Percentiles rank a stretch among this genome's conserved stretches.
These are phyloP conservation scores for Watsonalla cultraria DNA, from an alignment of 2,888 invertebrate genomes.

Conservation along the genomic window DNA sequence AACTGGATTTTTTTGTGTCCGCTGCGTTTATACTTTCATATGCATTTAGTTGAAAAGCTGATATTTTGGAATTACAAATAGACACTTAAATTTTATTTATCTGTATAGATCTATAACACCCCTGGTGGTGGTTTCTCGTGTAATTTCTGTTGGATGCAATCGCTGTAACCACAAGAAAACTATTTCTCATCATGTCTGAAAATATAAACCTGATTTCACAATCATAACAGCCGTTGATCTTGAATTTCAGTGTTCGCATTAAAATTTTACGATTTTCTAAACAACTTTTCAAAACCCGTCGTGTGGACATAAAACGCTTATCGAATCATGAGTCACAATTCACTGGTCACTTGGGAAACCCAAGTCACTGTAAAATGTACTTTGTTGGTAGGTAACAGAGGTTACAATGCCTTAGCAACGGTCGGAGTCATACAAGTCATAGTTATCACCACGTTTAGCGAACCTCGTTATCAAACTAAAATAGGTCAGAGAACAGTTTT, in stretches of 20 bases:
- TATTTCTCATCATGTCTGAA: too few relatives aligned
- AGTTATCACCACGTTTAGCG: conserved; percentile 40
- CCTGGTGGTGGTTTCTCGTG: too few relatives aligned
- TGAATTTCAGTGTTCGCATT: background rate
- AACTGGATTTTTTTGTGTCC: too few relatives aligned
- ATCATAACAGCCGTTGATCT: too few relatives aligned
- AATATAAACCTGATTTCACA: too few relatives aligned
- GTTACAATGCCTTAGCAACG: conserved; percentile 14
- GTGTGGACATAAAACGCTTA: conserved; percentile 7
- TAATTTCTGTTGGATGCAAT: too few relatives aligned
- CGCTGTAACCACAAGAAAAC: too few relatives aligned
- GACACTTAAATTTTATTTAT: too few relatives aligned
- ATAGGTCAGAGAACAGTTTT: conserved; percentile 23
- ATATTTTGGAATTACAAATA: too few relatives aligned
- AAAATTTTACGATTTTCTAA: background rate
- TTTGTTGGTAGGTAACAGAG: background rate
- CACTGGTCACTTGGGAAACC: conserved; percentile 3
- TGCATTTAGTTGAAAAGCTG: too few relatives aligned
- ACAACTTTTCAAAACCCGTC: background rate
- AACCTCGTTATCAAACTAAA: conserved; percentile 37
- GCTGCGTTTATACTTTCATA: too few relatives aligned
- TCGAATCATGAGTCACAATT: conserved; percentile 7
- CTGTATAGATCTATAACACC: too few relatives aligned
- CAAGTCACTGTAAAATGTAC: background rate
- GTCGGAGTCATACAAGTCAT: conserved; percentile 31